Evolutionary conservation across 2,888 invertebrate species (phyloP).

Genomic region (Clepsis dumicolana): DNA sequence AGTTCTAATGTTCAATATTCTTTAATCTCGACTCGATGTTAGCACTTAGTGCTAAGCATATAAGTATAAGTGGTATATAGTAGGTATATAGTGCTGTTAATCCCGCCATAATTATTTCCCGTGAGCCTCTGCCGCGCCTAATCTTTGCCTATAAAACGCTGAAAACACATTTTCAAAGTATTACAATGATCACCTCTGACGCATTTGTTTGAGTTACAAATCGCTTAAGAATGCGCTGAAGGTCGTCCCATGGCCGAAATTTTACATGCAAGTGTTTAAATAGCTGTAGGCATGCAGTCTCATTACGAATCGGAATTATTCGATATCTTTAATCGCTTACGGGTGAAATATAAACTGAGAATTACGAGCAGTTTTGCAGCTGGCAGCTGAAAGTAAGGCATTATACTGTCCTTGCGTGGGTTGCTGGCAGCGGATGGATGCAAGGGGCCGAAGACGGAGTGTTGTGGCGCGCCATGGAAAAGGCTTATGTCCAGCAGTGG

Average conservation of each 20-base stretch:
- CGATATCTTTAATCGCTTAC: background rate
- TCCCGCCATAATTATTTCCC: constrained; percentile 32
- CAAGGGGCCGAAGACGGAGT: no score
- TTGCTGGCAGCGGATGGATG: no score
- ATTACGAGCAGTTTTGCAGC: no score
- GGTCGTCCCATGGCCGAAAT: constrained; percentile 50
- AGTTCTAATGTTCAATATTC: background rate
- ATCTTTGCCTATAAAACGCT: constrained; percentile 48
- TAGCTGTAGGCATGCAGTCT: constrained; percentile 36
- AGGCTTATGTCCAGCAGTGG: no score
- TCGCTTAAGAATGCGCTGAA: constrained; percentile 53
- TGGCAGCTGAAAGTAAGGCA: no score
- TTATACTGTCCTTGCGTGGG: no score
- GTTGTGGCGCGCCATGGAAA: no score
- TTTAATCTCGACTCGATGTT: background rate
- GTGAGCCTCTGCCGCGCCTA: constrained; percentile 32
- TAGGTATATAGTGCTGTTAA: background rate
- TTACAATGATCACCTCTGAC: constrained; percentile 51
- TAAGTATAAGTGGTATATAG: no score
- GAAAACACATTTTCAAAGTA: constrained; percentile 51
- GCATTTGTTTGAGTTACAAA: constrained; percentile 55
- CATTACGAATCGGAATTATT: background rate
- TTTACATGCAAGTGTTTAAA: constrained; percentile 46
- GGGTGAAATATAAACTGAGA: no score
- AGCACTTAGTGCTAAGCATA: no score